A percentile compares a stretch with the other conserved stretches of the same genome.
Conservation (phyloP, 2,113 vertebrate genomes). For the Centropus bengalensis region DNA sequence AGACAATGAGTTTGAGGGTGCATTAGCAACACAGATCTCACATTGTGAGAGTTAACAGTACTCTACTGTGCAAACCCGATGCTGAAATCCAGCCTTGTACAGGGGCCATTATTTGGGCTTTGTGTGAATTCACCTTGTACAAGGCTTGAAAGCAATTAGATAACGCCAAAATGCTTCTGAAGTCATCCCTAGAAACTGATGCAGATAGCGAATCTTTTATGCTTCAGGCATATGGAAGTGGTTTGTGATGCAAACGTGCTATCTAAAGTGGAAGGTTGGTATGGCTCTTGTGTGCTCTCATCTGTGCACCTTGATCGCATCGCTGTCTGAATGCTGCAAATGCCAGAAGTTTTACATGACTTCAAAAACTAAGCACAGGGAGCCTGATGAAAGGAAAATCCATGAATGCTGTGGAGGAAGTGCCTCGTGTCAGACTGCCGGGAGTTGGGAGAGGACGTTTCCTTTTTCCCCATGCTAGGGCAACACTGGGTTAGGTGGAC, state of each 20-base stretch:
- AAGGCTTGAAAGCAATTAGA: constrained; percentile 41
- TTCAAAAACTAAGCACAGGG: background rate
- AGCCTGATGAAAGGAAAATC: constrained; percentile 30
- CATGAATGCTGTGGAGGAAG: background rate
- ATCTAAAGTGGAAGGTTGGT: constrained; percentile 31
- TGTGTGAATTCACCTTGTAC: background rate
- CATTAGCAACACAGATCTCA: background rate
- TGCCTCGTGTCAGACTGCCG: background rate
- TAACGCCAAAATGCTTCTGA: constrained; percentile 30
- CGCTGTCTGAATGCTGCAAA: constrained; percentile 27
- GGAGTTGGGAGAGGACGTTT: background rate
- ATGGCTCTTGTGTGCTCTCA: constrained; percentile 39
- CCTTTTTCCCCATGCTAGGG: background rate
- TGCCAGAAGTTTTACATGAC: background rate
- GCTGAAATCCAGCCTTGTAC: background rate
- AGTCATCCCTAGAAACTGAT: constrained; percentile 33
- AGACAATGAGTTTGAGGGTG: background rate
- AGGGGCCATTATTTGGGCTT: background rate
- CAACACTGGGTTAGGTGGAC: background rate
- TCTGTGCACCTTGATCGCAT: constrained; percentile 32
- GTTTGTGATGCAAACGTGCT: constrained; percentile 54
- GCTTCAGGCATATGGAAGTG: constrained; percentile 59
- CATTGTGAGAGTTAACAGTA: background rate
- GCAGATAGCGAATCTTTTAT: constrained; percentile 55
- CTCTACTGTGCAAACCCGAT: background rate